These are phyloP conservation scores for Hippoglossus hippoglossus DNA, from an alignment of 2,797 vertebrate genomes.

Conservation along the genomic window DNA sequence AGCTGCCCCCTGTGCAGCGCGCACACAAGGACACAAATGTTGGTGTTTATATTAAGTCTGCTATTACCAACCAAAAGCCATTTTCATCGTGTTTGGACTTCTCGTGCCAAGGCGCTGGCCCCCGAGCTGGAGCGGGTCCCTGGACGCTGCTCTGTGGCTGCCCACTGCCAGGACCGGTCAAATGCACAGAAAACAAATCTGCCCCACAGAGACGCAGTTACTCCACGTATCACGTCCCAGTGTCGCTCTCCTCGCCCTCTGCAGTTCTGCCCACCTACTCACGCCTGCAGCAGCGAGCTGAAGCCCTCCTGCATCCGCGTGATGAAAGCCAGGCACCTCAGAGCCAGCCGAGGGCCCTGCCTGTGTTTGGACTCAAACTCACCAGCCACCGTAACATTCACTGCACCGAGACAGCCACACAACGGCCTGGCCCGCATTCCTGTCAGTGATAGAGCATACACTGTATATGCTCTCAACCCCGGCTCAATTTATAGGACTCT, in stretches of 20 bases:
- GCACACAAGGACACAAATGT: slow-evolving; percentile 43
- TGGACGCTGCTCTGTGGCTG: slow-evolving; percentile 9
- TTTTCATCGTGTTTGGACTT: slow-evolving; percentile 44
- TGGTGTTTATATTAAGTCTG: slow-evolving; percentile 48
- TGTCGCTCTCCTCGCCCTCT: background rate
- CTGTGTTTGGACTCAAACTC: slow-evolving; percentile 75
- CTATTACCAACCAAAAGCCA: slow-evolving; percentile 33
- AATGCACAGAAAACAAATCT: slow-evolving; percentile 2
- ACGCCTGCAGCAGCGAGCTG: slow-evolving; percentile 18
- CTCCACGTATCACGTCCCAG: slow-evolving; percentile 12
- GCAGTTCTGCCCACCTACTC: slow-evolving; percentile 38
- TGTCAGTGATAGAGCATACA: slow-evolving; percentile 39
- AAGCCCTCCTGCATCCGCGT: slow-evolving; percentile 42
- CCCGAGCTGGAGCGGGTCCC: slow-evolving; percentile 35
- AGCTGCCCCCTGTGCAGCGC: slow-evolving; percentile 40
- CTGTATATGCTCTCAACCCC: slow-evolving; percentile 48
- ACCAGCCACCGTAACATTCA: slow-evolving; percentile 59
- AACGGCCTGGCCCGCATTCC: slow-evolving; percentile 55
- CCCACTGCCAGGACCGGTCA: slow-evolving; percentile 16
- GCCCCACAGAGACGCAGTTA: background rate
- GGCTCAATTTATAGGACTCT: slow-evolving; percentile 50
- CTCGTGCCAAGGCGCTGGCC: slow-evolving; percentile 28
- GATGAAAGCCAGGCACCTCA: slow-evolving; percentile 76
- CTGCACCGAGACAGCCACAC: slow-evolving; percentile 59
- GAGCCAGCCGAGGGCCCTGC: slow-evolving; percentile 59